Percentiles rank a stretch among this genome's conserved stretches.
These are phyloP conservation scores for Plutomurus gul DNA, from an alignment of 1,140 invertebrate genomes.

Conservation along the genomic window DNA sequence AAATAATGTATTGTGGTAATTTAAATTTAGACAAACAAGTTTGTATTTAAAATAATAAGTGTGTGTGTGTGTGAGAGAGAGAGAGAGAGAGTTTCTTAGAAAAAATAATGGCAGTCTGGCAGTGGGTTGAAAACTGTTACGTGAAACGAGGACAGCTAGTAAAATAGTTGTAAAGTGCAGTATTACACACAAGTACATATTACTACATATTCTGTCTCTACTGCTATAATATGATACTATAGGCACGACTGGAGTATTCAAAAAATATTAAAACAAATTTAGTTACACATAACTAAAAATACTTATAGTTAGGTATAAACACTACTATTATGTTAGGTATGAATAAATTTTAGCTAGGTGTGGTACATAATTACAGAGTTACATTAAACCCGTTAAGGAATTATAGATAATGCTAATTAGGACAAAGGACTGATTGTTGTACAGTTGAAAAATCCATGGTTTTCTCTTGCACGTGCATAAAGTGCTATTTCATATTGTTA, in stretches of 20 bases:
- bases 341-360: neutral
- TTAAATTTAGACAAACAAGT: too few species aligned
- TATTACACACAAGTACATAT: too few species aligned
- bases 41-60: too few species aligned
- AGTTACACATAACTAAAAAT: too few species aligned
- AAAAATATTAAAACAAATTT: constrained; percentile 12
- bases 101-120: too few species aligned
- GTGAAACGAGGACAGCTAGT: neutral
- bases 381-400: neutral
- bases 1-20: too few species aligned
- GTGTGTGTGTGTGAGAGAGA: too few species aligned
- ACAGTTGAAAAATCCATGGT: neutral
- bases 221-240: constrained; percentile 15
- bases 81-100: too few species aligned
- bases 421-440: neutral
- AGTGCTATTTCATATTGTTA: too few species aligned
- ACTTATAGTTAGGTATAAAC: neutral
- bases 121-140: too few species aligned
- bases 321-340: neutral
- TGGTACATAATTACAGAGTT: neutral
- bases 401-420: neutral
- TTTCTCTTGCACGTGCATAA: neutral
- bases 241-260: constrained; percentile 20
- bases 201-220: too few species aligned
- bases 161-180: neutral